Conservation (phyloP, 2,888 invertebrate species). For the Volucella inflata region DNA sequence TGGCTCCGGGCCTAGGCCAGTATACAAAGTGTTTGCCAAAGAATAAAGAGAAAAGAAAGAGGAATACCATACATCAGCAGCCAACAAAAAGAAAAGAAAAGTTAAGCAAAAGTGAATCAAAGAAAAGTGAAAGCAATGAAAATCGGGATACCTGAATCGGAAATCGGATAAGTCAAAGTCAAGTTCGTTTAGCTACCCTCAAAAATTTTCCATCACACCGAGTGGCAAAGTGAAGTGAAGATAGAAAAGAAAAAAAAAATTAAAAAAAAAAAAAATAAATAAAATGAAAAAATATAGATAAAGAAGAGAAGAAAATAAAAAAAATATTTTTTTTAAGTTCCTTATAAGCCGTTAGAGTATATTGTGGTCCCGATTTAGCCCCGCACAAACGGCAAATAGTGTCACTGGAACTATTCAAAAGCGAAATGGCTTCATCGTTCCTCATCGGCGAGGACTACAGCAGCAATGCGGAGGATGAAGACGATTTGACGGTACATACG, state of each 20-base stretch:
- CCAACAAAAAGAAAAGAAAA: constrained; percentile 4
- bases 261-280: not conserved
- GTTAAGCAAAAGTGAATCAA: constrained; percentile 9
- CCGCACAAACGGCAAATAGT: constrained; percentile 42
- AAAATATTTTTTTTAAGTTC: constrained; percentile 11
- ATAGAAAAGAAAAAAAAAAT: not conserved
- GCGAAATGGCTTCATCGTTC: constrained; percentile 67
- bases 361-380: constrained; percentile 27
- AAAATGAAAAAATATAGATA: constrained; percentile 36
- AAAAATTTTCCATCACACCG: too few relatives aligned
- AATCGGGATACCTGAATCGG: constrained; percentile 11
- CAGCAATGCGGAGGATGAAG: constrained; percentile 72
- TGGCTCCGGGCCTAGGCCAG: constrained; percentile 38
- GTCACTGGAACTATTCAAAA: constrained; percentile 51
- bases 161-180: constrained; percentile 8
- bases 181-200: not conserved
- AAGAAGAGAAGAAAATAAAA: constrained; percentile 37
- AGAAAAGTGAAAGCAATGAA: constrained; percentile 27
- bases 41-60: constrained; percentile 1
- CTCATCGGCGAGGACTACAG: constrained; percentile 70
- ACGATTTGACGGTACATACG: constrained; percentile 66
- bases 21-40: not conserved
- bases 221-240: not conserved
- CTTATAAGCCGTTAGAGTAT: constrained; percentile 14
- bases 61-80: too few relatives aligned